Conservation (phyloP, 92 coral and sea anemone species). For the Montipora capitata region DNA sequence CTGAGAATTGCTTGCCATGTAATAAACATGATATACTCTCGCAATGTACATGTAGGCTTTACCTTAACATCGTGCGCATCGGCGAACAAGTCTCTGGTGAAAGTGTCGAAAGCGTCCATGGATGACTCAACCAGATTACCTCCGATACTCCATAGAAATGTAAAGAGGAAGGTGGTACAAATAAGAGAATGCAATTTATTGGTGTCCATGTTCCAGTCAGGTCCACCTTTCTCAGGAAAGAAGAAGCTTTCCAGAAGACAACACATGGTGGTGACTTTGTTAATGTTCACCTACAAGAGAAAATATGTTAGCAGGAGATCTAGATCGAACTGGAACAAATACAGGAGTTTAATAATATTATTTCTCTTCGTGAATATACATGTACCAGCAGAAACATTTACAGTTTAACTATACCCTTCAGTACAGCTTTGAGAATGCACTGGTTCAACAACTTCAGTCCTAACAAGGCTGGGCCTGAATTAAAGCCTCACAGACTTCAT, state of each 20-base stretch:
- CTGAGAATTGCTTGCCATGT: no score
- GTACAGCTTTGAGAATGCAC: no score
- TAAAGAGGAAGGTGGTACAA: slow-evolving; percentile 93
- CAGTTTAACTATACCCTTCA: no score
- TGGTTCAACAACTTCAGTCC: no score
- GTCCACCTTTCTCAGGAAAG: slow-evolving; percentile 87
- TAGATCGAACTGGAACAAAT: no score
- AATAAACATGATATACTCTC: no score
- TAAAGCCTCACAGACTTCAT: no score
- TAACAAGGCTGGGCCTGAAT: no score
- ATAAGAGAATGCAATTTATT: slow-evolving; percentile 92
- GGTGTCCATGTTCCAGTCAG: slow-evolving; percentile 91
- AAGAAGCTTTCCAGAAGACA: slow-evolving; percentile 91
- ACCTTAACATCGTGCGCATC: slow-evolving; percentile 98
- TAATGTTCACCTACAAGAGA: slow-evolving; percentile 86
- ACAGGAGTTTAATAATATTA: no score
- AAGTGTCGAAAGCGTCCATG: slow-evolving; percentile 90
- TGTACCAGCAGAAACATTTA: no score
- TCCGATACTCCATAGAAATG: slow-evolving; percentile 96
- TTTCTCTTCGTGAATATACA: no score
- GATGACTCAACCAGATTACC: slow-evolving; percentile 95
- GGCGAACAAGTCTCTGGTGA: slow-evolving; percentile 92
- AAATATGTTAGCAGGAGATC: no score
- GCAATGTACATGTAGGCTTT: neutral
- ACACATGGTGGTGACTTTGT: slow-evolving; percentile 96